phyloP scores from a whole-genome alignment of 2,797 vertebrate species.

The Enoplosus armatus region DNA sequence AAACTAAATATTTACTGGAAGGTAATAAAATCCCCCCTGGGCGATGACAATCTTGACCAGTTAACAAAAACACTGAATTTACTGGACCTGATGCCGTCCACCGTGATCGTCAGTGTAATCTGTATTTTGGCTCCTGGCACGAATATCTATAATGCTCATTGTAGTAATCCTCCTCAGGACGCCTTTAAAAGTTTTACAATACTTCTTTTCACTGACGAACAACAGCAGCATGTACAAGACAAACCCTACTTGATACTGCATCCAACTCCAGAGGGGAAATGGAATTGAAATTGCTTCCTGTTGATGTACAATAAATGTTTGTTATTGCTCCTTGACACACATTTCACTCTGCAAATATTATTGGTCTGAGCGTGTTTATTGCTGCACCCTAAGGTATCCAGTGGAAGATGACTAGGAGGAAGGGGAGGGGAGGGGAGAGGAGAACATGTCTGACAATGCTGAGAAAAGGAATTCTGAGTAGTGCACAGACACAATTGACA shows the following conservation, averaged over 20 bases:
- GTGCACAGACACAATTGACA: not conserved
- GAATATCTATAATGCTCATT: slow-evolving; percentile 50
- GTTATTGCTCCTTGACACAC: slow-evolving; percentile 45
- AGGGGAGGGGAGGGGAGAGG: not conserved
- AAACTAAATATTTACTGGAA: slow-evolving; percentile 78
- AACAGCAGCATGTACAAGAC: slow-evolving; percentile 25
- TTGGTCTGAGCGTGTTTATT: slow-evolving; percentile 39
- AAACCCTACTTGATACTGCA: slow-evolving; percentile 33
- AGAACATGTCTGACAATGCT: not conserved
- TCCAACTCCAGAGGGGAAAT: slow-evolving; percentile 50
- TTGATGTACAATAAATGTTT: slow-evolving; percentile 59
- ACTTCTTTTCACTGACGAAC: slow-evolving; percentile 46
- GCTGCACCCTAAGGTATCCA: slow-evolving; percentile 16
- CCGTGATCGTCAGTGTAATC: slow-evolving; percentile 43
- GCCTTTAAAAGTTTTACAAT: slow-evolving; percentile 56
- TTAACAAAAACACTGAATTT: slow-evolving; percentile 56
- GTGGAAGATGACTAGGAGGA: not conserved
- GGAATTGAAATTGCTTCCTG: slow-evolving; percentile 62
- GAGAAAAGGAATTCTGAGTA: not conserved
- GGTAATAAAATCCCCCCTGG: slow-evolving; percentile 51
- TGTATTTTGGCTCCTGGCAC: slow-evolving; percentile 39
- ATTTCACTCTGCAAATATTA: slow-evolving; percentile 35
- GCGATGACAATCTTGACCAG: slow-evolving; percentile 35
- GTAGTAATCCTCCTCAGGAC: slow-evolving; percentile 42
- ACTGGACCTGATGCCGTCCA: slow-evolving; percentile 43